Evolutionary conservation across 2,888 invertebrate species (phyloP).

Genomic region (Eristalis intricaria): DNA sequence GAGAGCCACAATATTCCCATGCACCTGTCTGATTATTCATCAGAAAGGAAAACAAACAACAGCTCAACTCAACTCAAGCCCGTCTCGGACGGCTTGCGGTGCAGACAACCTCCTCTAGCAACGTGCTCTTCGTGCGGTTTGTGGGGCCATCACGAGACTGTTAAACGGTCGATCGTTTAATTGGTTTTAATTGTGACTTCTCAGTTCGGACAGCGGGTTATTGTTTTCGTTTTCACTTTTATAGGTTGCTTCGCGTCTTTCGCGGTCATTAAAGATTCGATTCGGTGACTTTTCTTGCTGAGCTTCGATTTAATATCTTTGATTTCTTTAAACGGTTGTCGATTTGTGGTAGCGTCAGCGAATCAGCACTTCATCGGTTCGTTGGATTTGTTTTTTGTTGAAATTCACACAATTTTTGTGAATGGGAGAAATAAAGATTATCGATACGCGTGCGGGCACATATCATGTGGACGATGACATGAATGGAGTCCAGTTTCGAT

Average conservation of each 20-base stretch:
- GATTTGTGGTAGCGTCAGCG: neutral
- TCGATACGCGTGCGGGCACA: neutral
- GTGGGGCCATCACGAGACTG: constrained; percentile 30
- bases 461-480: neutral
- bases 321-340: neutral
- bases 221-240: constrained; percentile 28
- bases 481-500: neutral
- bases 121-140: constrained; percentile 4
- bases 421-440: neutral
- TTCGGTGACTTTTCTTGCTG: neutral
- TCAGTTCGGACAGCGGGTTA: neutral
- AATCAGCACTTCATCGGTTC: neutral
- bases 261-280: neutral
- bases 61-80: neutral
- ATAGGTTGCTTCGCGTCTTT: constrained; percentile 9
- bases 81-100: neutral
- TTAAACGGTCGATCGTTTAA: constrained; percentile 27
- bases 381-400: neutral
- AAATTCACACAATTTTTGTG: constrained; percentile 2
- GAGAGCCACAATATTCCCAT: neutral
- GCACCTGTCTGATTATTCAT: constrained; percentile 33
- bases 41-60: neutral
- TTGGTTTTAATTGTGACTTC: constrained; percentile 21
- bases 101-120: neutral
- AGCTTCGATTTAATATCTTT: neutral